A percentile compares a stretch with the other conserved stretches of the same genome.
Conservation (phyloP, 2,113 vertebrate species). For the Rhabdornis inornatus region DNA sequence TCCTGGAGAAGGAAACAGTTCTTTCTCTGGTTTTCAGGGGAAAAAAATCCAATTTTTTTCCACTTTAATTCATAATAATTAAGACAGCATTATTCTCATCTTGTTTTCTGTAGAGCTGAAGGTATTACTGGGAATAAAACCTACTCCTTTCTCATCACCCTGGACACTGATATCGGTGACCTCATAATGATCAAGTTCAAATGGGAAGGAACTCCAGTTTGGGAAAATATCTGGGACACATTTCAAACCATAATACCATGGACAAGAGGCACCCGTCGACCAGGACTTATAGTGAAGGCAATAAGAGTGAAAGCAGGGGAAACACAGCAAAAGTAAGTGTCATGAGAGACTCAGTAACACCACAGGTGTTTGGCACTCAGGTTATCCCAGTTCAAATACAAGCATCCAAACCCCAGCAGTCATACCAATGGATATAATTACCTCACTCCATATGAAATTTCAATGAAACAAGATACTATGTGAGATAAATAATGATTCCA, state of each 20-base stretch:
- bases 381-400: background rate
- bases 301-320: conserved; percentile 88
- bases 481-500: background rate
- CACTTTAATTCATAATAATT: background rate
- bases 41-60: rapidly evolving
- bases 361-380: background rate
- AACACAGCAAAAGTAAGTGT: conserved; percentile 85
- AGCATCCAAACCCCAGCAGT: background rate
- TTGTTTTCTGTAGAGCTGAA: conserved; percentile 71
- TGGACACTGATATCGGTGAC: conserved; percentile 87
- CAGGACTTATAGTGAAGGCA: conserved; percentile 77
- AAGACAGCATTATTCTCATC: background rate
- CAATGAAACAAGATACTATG: background rate
- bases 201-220: conserved; percentile 82
- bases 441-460: background rate
- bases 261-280: conserved; percentile 52
- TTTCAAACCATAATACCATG: conserved; percentile 85
- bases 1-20: background rate
- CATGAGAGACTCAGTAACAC: background rate
- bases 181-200: conserved; percentile 83
- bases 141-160: conserved; percentile 84
- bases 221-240: conserved; percentile 85
- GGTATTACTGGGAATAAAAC: conserved; percentile 83
- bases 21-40: background rate
- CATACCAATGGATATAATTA: background rate